Evolutionary conservation across 92 coral and sea anemone genomes (phyloP).

Genomic region (Epizoanthus illoricatus): DNA sequence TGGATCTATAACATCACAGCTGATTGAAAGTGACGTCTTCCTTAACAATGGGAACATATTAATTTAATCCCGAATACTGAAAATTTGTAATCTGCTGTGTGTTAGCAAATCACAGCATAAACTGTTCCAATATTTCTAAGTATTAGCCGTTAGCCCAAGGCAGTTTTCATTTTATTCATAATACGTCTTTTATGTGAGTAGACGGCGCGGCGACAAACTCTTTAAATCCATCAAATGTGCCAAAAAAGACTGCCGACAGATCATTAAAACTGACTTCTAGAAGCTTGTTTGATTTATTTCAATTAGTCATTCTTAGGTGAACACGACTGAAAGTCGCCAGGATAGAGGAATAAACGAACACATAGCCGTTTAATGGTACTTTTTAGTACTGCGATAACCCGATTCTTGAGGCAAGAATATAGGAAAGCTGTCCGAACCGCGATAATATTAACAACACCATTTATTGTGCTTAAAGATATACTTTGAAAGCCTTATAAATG

Average conservation of each 20-base stretch:
- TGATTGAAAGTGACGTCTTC: no score
- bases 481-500: neutral
- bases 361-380: neutral
- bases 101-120: no score
- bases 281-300: neutral
- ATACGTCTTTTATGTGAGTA: no score
- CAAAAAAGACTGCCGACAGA: conserved; percentile 12
- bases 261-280: conserved; percentile 14
- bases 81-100: no score
- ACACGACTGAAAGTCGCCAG: conserved; percentile 3
- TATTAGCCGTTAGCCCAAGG: no score
- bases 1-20: no score
- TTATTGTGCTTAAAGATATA: neutral
- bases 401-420: neutral
- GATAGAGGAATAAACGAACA: neutral
- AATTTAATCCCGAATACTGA: no score
- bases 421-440: no score
- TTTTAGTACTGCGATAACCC: neutral
- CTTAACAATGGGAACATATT: no score
- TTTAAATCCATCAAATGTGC: neutral
- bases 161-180: no score
- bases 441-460: no score
- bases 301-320: neutral
- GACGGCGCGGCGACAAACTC: conserved; percentile 4
- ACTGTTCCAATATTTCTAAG: no score